Evolutionary conservation across 2,113 vertebrate species (phyloP), one percentile per base, ranked within the genome.

Genomic region (Mobula hypostoma): DNA sequence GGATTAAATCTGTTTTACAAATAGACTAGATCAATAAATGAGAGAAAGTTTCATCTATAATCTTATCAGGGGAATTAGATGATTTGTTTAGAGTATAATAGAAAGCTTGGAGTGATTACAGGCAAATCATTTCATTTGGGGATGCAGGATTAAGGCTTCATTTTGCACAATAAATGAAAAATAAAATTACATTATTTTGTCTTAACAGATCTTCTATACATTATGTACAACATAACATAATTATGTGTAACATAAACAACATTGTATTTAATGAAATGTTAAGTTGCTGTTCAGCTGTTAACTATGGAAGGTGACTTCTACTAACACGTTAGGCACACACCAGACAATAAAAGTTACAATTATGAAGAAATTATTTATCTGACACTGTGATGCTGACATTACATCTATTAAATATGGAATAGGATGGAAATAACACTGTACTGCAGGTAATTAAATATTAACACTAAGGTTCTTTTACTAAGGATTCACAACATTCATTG

Each of bases 151-250:
- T 88, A 61, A 66, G 61, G 17, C 17, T 66, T 66, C 66, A 32
- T 32, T 17, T 7, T 90, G n/a, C 32, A 32, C 48, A 15, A 90
- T 21, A 90, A 15, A 63, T 88, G n/a, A 15, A 66, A n/a, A n/a
- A n/a, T n/a, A 90, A 32, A 61, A 90, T 68, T 90, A 17, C 56
- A 88, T 90, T 32, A 19, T 90, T 32, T 90, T 90, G 66, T 88
- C 14, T 5, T 32, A 90, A 15, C 58, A n/a, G 85, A 66, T 90
- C 32, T 15, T 63, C 61, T 6, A 19, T 32, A 15, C 24, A 32
- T 66, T 68, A 90, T 90, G 9, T 29, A 19, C 17, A n/a, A 15
- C 48, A 48, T 48, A 48, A 48, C 36, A 36, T 36, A 36, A 36
- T 36, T 36, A 36, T 36, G 36, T 36, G 56, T 56, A 32, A 15